Evolutionary conservation across 2,888 invertebrate species (phyloP).

Genomic region (Amblyteles armatorius): DNA sequence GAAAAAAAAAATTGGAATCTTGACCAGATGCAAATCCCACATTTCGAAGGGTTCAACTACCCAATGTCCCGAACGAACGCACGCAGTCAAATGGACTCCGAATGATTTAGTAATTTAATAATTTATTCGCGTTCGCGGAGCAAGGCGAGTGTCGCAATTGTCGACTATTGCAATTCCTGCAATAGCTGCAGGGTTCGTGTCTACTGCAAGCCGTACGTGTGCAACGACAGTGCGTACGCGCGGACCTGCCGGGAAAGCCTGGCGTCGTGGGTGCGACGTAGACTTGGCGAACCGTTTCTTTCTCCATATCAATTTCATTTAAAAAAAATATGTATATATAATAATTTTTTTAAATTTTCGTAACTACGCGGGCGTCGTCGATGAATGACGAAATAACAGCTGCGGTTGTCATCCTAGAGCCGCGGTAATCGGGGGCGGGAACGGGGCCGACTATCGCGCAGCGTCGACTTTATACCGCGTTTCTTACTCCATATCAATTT

Average conservation of each 20-base stretch:
- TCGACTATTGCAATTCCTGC: conserved; percentile 59
- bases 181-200: conserved; percentile 61
- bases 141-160: conserved; percentile 56
- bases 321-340: too few species aligned
- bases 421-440: conserved; percentile 20
- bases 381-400: conserved; percentile 57
- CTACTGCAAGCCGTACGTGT: conserved; percentile 14
- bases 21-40: neutral
- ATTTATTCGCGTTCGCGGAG: conserved; percentile 42
- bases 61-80: neutral
- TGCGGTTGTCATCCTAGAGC: conserved; percentile 32
- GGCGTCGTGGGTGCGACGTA: conserved; percentile 44
- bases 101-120: conserved; percentile 46
- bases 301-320: conserved; percentile 32
- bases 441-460: conserved; percentile 31
- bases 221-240: conserved; percentile 9
- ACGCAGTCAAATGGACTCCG: neutral
- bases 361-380: conserved; percentile 35
- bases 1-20: neutral
- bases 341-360: too few species aligned
- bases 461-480: conserved; percentile 32
- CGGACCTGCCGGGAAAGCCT: conserved; percentile 38
- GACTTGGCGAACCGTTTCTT: conserved; percentile 19
- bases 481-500: too few species aligned
- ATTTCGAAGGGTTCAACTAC: neutral